Conservation (phyloP, 1,140 invertebrate genomes). For the Dinothrombium tinctorium region DNA sequence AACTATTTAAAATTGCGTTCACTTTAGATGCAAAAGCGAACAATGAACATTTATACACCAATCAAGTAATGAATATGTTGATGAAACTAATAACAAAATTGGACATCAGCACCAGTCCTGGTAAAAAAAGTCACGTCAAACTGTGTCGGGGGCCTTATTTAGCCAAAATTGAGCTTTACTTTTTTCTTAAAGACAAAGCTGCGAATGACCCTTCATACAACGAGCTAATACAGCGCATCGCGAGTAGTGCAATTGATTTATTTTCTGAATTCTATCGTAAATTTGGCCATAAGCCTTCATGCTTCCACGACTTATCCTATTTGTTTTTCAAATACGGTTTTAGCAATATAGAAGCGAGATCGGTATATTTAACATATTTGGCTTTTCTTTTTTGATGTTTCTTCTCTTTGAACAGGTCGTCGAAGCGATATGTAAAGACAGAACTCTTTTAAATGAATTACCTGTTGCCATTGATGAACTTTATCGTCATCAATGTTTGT, state of each 20-base stretch:
- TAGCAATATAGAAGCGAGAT: neutral
- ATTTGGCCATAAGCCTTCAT: conserved; percentile 58
- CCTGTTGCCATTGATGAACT: neutral
- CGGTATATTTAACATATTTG: neutral
- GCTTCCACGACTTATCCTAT: conserved; percentile 40
- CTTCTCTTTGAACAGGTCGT: no score
- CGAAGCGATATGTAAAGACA: no score
- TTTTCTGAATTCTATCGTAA: conserved; percentile 48
- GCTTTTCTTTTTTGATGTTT: no score
- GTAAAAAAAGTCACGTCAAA: neutral
- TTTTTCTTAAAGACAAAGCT: conserved; percentile 24
- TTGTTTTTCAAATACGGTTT: conserved; percentile 4
- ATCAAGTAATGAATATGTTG: neutral
- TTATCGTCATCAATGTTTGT: neutral
- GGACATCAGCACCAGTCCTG: neutral
- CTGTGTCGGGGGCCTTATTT: conserved; percentile 46
- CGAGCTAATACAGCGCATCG: neutral
- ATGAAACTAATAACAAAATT: neutral
- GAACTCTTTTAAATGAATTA: no score
- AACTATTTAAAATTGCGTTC: conserved; percentile 6
- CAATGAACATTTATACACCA: neutral
- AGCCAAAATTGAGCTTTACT: conserved; percentile 47
- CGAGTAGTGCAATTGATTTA: conserved; percentile 18
- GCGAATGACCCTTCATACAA: neutral
- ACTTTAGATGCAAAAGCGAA: neutral